Conservation (phyloP, 2,113 vertebrate species). For the Rhineura floridana region DNA sequence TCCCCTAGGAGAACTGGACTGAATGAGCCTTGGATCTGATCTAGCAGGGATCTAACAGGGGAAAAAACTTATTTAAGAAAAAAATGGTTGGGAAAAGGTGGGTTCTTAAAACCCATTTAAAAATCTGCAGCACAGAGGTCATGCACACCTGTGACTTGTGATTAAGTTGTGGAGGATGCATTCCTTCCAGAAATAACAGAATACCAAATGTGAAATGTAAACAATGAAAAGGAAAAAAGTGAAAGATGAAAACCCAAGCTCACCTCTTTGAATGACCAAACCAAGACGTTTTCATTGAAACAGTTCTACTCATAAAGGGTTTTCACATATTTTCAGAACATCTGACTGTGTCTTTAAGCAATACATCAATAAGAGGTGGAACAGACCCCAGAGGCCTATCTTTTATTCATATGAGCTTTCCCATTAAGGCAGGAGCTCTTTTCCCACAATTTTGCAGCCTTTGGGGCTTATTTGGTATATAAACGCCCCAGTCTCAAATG, state of each 20-base stretch:
- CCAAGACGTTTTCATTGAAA: not conserved
- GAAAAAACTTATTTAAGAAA: no score
- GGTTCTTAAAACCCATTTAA: no score
- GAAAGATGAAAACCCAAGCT: not conserved
- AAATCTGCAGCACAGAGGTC: no score
- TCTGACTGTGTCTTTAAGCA: not conserved
- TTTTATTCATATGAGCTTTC: not conserved
- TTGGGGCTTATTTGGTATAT: not conserved
- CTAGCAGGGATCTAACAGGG: no score
- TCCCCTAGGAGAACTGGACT: no score
- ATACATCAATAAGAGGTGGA: not conserved
- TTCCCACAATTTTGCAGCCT: not conserved
- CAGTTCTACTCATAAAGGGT: not conserved
- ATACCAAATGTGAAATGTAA: not conserved
- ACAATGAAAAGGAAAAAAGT: not conserved
- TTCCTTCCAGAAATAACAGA: not conserved
- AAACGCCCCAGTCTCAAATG: fast-evolving
- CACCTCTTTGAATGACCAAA: not conserved
- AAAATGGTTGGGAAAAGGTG: no score
- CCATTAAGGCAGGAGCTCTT: not conserved
- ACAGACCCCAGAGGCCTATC: not conserved
- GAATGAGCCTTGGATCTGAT: no score
- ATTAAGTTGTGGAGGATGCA: not conserved
- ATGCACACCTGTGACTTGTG: no score
- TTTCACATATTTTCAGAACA: not conserved